Base-by-base conservation (phyloP, 2,113 vertebrate genomes). In the Brachyistius frenatus region DNA sequence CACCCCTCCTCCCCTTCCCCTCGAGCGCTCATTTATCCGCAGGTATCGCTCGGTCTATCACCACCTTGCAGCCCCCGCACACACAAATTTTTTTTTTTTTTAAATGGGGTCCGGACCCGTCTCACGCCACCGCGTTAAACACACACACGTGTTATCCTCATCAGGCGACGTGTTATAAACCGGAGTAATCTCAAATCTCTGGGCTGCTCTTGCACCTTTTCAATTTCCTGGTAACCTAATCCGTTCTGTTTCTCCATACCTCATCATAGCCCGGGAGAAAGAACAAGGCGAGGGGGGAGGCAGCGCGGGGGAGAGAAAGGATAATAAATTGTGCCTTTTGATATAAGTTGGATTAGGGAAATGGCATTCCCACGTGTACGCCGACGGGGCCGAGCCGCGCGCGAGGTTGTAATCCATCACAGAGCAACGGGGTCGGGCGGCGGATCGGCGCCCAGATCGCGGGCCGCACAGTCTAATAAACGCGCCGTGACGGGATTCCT, bases 161-260 rank as follows among this genome's bases (percentile, higher is more conserved):
- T 92, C 87, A 89, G 71, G 6, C 63, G 4, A 54, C 39, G 57
- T 64, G 80, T 86, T 84, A 82, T 81, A 91, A 85, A 83, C 78
- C 66, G 32, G 2, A 79, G 58, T 81, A 86, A 92, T 91, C 90
- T 87, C 73, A 70, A 84, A 90, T 90, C 84, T 88, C 81, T 89
- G 86, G 23, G 83, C 79, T 81, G 73, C 73, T 88, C 68, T 75
- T 73, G 82, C 86, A 89, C 89, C 88, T 92, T 93, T 93, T 91
- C 87, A 92, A 92, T 94, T 93, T 94, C 91, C 92, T 90, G 89
- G 87, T 82, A 93, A 93, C 76, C 32, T 88, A 88, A 90, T 88
- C 87, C 87, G 65, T 57, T 63, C 71, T 85, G 69, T 89, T 86
- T 79, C 84, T 78, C 76, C 57, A 47, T 76, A 79, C 84, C 86